Base-by-base conservation (phyloP, 2,888 invertebrate species). In the Zygothrica quintamaculata region DNA sequence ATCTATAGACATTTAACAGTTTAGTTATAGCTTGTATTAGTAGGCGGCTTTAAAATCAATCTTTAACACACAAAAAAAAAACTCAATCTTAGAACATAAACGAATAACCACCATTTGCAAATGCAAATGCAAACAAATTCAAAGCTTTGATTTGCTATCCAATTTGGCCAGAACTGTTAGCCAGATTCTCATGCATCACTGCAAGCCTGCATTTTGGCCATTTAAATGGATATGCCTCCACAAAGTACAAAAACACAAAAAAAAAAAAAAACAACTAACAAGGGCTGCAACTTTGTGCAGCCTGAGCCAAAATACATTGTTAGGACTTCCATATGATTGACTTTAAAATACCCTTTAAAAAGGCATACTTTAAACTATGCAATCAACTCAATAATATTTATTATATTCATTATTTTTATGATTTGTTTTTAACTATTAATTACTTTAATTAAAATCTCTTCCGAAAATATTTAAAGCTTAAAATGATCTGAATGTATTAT, bases 91-190 rank as follows among this genome's bases (percentile, higher is more conserved):
- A 40, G 48, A 18, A 15, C 12, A 22, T 11, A 46, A 50, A 22
- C 9, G 13, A 42, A 15, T 53, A 4, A 13, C 34, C 31, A 29
- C 13, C 26, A 47, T 16, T 22, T 25, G 9, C 57, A 57, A 51
- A 70, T 64, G 31, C 43, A 58, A 58, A 55, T 47, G 46, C 58
- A 31, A 67, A 62, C 40, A 62, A 62, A 71, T 55, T 34, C 34
- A 52, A 37, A 15, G 46, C 67, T 60, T 77, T 52, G 74, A 58
- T 73, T 77, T 74, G 53, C 59, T 31, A 58, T 56, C 44, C 68
- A 77, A 77, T 68, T 55, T 60, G 44, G 34, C 13, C 36, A 18
- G 37, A 53, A 37, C 37, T 26, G 68, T 26, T 51, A 67, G 74
- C 68, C 74, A 73, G 55, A 39, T 51, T 55, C 65, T 34, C 60